Conservation (phyloP, 2,797 vertebrate genomes). For the Peromyscus melanophrys region DNA sequence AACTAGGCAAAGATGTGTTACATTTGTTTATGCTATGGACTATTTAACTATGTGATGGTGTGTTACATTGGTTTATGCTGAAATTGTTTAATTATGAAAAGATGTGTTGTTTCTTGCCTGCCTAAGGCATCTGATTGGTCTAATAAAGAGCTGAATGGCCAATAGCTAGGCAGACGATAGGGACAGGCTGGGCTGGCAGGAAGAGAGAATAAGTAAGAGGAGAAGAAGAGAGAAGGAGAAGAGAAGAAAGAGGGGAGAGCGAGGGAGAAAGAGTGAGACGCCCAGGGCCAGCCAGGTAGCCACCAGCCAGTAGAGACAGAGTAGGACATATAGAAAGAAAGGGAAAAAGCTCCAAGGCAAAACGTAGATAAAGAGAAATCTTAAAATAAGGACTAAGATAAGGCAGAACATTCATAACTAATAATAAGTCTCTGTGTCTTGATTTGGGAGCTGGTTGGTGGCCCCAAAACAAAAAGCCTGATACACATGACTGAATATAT, state of each 20-base stretch:
- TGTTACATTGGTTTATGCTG: neutral
- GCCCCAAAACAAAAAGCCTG: neutral
- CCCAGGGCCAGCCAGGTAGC: neutral
- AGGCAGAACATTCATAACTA: neutral
- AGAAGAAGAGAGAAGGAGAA: neutral
- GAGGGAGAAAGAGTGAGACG: neutral
- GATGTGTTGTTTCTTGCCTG: neutral
- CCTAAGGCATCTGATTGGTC: neutral
- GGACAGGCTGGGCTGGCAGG: neutral
- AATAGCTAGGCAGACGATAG: neutral
- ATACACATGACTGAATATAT: neutral
- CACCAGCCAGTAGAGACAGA: neutral
- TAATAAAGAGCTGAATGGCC: neutral
- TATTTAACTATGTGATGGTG: neutral
- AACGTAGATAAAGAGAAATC: neutral
- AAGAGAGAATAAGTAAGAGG: neutral
- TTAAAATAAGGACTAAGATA: neutral
- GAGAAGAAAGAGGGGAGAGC: neutral
- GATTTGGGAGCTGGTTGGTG: neutral
- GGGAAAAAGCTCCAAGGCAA: neutral
- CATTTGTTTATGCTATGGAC: neutral
- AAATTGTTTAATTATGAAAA: neutral
- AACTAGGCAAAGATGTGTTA: neutral
- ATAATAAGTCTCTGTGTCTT: neutral
- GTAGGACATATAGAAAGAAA: neutral